phyloP scores from a whole-genome alignment of 2,113 vertebrate genomes.

The Forbesichthys agassizii region DNA sequence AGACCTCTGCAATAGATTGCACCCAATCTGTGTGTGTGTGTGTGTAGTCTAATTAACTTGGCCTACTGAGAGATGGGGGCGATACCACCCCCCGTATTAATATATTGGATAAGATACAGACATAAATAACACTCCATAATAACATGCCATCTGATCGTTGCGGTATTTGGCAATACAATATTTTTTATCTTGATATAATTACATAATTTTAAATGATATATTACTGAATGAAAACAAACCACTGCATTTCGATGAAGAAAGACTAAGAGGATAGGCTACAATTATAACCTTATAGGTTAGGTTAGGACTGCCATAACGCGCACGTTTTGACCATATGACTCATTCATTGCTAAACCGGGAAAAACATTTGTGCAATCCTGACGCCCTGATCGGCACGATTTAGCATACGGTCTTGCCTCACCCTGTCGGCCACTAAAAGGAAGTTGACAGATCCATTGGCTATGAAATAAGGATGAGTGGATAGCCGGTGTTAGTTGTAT shows the following conservation, averaged over 20 bases:
- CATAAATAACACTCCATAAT: background rate
- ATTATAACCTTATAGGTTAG: too few relatives aligned
- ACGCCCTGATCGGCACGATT: conserved; percentile 6
- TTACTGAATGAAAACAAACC: too few relatives aligned
- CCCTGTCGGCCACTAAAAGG: conserved; percentile 60
- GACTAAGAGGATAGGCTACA: too few relatives aligned
- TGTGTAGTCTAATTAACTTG: conserved; percentile 34
- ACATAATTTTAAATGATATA: too few relatives aligned
- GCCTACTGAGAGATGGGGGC: conserved; percentile 26
- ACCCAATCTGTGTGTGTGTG: conserved; percentile 60
- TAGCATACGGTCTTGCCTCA: conserved; percentile 49
- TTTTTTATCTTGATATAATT: too few relatives aligned
- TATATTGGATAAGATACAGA: background rate
- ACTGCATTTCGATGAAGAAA: too few relatives aligned
- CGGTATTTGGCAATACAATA: too few relatives aligned
- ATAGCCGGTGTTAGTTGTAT: conserved; percentile 41
- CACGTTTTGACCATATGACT: background rate
- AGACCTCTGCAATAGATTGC: conserved; percentile 43
- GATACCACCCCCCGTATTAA: background rate
- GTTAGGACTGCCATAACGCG: too few relatives aligned
- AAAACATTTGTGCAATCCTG: conserved; percentile 10
- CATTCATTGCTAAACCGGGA: background rate
- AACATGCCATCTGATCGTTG: background rate
- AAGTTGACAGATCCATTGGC: conserved; percentile 62
- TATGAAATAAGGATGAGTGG: conserved; percentile 21